Base-by-base conservation (phyloP, 2,797 vertebrate species). In the Myotis planiceps region DNA sequence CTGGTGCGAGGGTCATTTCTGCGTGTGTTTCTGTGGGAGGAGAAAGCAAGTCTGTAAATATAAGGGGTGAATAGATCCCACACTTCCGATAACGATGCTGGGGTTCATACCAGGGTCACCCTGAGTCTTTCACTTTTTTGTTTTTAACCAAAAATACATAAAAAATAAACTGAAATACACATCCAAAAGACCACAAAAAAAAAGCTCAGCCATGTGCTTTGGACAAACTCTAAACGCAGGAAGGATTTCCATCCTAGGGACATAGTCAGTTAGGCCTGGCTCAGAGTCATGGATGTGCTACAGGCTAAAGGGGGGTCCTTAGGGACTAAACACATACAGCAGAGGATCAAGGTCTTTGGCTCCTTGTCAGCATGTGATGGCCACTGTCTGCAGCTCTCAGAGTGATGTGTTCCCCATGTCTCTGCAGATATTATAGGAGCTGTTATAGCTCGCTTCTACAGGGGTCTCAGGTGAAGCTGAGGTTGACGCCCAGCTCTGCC, bases 21-120 rank as follows among this genome's bases (percentile, higher is more conserved):
- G 9, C 94, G 34, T 74, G 49, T 34, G 1, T 96, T 98, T 98
- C 92, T 94, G 42, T 95, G 96, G 83, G 60, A 74, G 79, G 66
- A 34, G 3, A 82, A 94, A 95, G 89, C 19, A 25, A 72, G 37
- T 25, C 25, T 85, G 29, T 49, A 84, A 21, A 49, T 90, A 49
- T 25, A 69, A 75, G 32, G 8, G 27, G 74, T 66, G 86, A 89
- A 78, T 9, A n/a, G 51, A 60, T 76, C 53, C 42, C 55, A 32
- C n/a, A 49, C 34, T 68, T 84, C 19, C 8, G 68, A 71, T n/a
- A 55, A 34, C 5, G n/a, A 58, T 0, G 1, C 9, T 92, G 55
- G 29, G 37, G 72, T 95, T 78, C 58, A 90, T 25, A 78, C 6
- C 21, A 72, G 15, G 90, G 58, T 92, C 63, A 93, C 16, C 34